Evolutionary conservation across 2,797 vertebrate genomes (phyloP), one percentile per base, ranked within the genome.

Genomic region (Bufotes viridis): DNA sequence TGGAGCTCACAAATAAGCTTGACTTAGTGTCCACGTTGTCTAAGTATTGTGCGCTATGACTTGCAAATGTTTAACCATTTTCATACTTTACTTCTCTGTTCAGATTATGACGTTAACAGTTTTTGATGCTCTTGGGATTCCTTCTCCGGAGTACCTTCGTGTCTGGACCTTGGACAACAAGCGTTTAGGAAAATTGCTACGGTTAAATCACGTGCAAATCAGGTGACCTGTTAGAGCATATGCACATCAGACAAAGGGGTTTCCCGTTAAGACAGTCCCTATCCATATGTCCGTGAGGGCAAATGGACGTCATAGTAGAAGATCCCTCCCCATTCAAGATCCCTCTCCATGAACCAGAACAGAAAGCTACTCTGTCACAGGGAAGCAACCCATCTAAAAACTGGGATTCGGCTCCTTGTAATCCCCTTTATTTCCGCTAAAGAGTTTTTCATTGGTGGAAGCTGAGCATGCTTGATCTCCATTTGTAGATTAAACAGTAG

Each of bases 91-190:
- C 1, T 87, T 14, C 14, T 51, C 13, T 76, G 80, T 90, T 83
- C 90, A 99, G 98, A 95, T 95, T 88, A 89, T 97, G 95, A 96
- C 96, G 0, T 93, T 99, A 89, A 95, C 95, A 0, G 88, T 90
- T 9, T 94, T 96, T 89, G 95, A 93, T 49, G 93, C 95, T 82
- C 85, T 94, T 24, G 90, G 91, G 79, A 79, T 96, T 67, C 97
- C 95, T 0, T 94, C 95, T 24, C 91, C 95, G 9, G 93, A 94
- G 0, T 97, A 97, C 90, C 94, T 99, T 90, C 95, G 98, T 74
- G 92, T 96, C 26, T 99, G 98, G 98, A 95, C 96, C 14, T 79
- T 98, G 90, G 98, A 98, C 81, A 94, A 91, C 15, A 93, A 75
- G 76, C 93, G 90, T 20, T 95, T 92, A 0, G 75, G 92, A 63